Percentiles rank a stretch among this genome's conserved stretches.
Evolutionary conservation across 2,113 vertebrate genomes (phyloP).

Genomic region (Xiphias gladius): DNA sequence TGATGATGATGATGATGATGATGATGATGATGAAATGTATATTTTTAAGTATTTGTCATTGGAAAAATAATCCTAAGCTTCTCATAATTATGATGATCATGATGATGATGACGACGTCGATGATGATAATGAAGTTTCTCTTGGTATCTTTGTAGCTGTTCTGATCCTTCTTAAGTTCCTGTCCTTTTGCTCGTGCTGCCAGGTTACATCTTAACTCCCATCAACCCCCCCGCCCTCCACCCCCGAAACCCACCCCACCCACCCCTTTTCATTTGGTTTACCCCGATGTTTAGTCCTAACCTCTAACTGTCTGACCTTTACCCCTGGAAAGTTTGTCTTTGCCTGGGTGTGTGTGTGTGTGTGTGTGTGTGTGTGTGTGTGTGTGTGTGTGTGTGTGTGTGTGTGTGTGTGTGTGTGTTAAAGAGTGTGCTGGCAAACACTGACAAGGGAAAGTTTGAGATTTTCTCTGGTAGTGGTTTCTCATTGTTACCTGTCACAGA

Average conservation of each 20-base stretch:
- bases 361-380: slow-evolving; percentile 20
- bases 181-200: slow-evolving; percentile 83
- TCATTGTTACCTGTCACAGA: slow-evolving; percentile 38
- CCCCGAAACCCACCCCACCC: too few species aligned
- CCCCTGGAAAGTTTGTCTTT: slow-evolving; percentile 51
- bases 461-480: slow-evolving; percentile 52
- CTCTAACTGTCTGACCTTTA: slow-evolving; percentile 65
- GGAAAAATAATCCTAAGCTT: slow-evolving; percentile 83
- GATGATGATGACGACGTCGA: slow-evolving; percentile 71
- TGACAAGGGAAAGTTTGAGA: slow-evolving; percentile 43
- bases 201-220: slow-evolving; percentile 75
- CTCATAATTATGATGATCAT: slow-evolving; percentile 80
- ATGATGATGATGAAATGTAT: slow-evolving; percentile 86
- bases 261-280: slow-evolving; percentile 57
- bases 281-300: slow-evolving; percentile 63
- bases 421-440: slow-evolving; percentile 40
- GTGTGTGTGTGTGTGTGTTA: slow-evolving; percentile 18
- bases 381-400: slow-evolving; percentile 11
- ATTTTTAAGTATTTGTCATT: slow-evolving; percentile 89
- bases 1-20: slow-evolving; percentile 80
- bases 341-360: slow-evolving; percentile 8
- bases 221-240: not conserved
- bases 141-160: slow-evolving; percentile 87
- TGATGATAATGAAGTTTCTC: slow-evolving; percentile 83
- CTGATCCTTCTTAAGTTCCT: slow-evolving; percentile 81